phyloP scores from a whole-genome alignment of 1,140 invertebrate species.

The Caenorhabditis elegans region WBcel235 BX284602.5:7498001-7498500 shows the following conservation, averaged over 20 bases:
- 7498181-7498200: too few relatives aligned
- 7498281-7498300: constrained; percentile 41
- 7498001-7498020: too few relatives aligned
- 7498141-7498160: too few relatives aligned
- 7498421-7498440: not conserved
- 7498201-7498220: constrained; percentile 6
- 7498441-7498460: constrained; percentile 10
- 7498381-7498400: not conserved
- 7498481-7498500: constrained; percentile 39
- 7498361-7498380: not conserved
- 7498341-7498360: constrained; percentile 2
- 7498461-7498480: constrained; percentile 38
- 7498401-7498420: not conserved
- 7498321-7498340: not conserved
- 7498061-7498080: too few relatives aligned
- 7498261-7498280: constrained; percentile 32
- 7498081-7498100: too few relatives aligned
- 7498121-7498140: too few relatives aligned
- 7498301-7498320: constrained; percentile 20
- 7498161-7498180: too few relatives aligned
- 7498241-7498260: constrained; percentile 17
- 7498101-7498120: too few relatives aligned
- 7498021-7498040: too few relatives aligned
- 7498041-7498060: too few relatives aligned
- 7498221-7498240: not conserved